Evolutionary conservation across 2,797 vertebrate genomes (phyloP).

Genomic region (Vireo griseus): DNA sequence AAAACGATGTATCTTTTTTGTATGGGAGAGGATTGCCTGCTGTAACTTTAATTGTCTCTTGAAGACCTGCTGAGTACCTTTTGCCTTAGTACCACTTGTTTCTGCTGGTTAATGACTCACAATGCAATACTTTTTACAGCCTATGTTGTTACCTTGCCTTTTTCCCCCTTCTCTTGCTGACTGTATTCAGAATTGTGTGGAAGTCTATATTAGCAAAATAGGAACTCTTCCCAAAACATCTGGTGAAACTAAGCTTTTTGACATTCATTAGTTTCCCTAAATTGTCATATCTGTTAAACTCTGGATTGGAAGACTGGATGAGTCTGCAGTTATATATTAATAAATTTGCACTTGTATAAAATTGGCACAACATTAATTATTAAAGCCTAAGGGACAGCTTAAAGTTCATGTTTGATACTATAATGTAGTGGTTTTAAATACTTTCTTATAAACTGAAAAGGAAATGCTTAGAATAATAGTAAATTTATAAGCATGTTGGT

Average conservation of each 20-base stretch:
- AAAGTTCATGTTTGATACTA: conserved; percentile 1
- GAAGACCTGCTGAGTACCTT: background rate
- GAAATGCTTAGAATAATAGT: conserved; percentile 6
- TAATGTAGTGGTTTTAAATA: background rate
- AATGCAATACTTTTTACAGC: background rate
- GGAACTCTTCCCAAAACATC: background rate
- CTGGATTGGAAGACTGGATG: background rate
- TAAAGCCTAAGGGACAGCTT: background rate
- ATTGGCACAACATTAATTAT: background rate
- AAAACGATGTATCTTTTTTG: background rate
- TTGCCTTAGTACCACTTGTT: background rate
- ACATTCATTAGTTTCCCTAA: background rate
- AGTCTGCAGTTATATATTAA: background rate
- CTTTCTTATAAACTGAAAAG: background rate
- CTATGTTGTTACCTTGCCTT: background rate
- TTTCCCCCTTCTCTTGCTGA: background rate
- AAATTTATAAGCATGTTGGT: background rate
- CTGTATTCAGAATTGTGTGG: background rate
- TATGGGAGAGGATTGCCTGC: background rate
- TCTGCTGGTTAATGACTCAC: background rate
- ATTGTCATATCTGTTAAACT: background rate
- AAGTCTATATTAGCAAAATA: background rate
- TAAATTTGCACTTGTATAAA: background rate
- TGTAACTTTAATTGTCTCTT: background rate
- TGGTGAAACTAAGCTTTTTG: background rate